These are phyloP conservation scores for Ptyas mucosa DNA, from an alignment of 2,113 vertebrate species.

Conservation along the genomic window DNA sequence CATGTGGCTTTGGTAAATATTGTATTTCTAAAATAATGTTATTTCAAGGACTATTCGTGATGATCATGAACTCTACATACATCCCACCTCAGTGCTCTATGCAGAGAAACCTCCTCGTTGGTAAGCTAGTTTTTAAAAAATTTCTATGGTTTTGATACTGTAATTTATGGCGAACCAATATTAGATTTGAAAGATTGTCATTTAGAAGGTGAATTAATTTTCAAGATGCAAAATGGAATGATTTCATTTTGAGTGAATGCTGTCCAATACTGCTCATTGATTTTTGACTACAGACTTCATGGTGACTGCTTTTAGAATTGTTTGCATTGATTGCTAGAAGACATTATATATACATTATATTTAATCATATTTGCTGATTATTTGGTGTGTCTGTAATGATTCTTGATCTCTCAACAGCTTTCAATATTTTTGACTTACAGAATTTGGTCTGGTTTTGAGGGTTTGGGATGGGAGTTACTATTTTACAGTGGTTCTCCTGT, in stretches of 20 bases:
- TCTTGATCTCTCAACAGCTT: background rate
- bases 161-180: background rate
- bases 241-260: background rate
- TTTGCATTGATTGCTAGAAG: background rate
- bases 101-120: slow-evolving; percentile 96
- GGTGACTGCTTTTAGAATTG: background rate
- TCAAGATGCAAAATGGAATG: background rate
- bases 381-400: background rate
- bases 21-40: slow-evolving; percentile 3
- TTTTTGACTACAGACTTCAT: background rate
- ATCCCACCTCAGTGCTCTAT: slow-evolving; percentile 91
- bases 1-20: background rate
- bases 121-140: slow-evolving; percentile 65
- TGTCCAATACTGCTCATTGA: background rate
- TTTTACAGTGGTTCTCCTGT: background rate
- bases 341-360: background rate
- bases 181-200: background rate
- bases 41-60: slow-evolving; percentile 89
- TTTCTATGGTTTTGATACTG: background rate
- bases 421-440: background rate
- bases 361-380: background rate
- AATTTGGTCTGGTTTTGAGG: background rate
- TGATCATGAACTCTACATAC: slow-evolving; percentile 92
- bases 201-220: background rate
- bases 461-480: background rate